Evolutionary conservation across 1,140 invertebrate species (phyloP).

Genomic region (Helicoverpa zea): DNA sequence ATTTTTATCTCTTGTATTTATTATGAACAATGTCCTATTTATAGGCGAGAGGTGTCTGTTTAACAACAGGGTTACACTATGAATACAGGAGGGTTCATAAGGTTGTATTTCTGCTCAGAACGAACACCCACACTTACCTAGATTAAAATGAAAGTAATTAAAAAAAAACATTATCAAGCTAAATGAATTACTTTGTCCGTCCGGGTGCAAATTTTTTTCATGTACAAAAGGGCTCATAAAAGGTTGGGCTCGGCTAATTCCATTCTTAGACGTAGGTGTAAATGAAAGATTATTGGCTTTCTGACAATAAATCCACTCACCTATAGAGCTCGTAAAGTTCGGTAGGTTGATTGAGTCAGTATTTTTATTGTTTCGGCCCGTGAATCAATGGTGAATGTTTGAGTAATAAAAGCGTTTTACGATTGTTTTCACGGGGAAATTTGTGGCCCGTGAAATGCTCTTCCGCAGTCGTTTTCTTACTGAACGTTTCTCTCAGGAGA

Average conservation of each 20-base stretch:
- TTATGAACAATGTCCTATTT: constrained; percentile 15
- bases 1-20: constrained; percentile 15
- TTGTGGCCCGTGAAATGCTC: constrained; percentile 84
- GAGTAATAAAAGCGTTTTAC: constrained; percentile 84
- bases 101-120: constrained; percentile 15
- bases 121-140: constrained; percentile 39
- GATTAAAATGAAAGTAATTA: constrained; percentile 45
- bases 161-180: constrained; percentile 19
- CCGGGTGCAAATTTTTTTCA: constrained; percentile 43
- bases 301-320: constrained; percentile 82
- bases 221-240: constrained; percentile 57
- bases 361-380: constrained; percentile 84
- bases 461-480: constrained; percentile 76
- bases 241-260: constrained; percentile 58
- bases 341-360: constrained; percentile 84
- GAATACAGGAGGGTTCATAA: constrained; percentile 20
- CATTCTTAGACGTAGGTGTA: constrained; percentile 67
- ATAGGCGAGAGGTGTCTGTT: constrained; percentile 21
- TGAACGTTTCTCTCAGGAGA: constrained; percentile 68
- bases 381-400: constrained; percentile 86
- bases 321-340: constrained; percentile 80
- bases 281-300: constrained; percentile 77
- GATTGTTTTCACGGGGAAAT: constrained; percentile 84
- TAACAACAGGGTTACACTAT: constrained; percentile 2
- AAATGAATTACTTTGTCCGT: constrained; percentile 40